phyloP scores from a whole-genome alignment of 2,888 invertebrate species.

The Xestia xanthographa region DNA sequence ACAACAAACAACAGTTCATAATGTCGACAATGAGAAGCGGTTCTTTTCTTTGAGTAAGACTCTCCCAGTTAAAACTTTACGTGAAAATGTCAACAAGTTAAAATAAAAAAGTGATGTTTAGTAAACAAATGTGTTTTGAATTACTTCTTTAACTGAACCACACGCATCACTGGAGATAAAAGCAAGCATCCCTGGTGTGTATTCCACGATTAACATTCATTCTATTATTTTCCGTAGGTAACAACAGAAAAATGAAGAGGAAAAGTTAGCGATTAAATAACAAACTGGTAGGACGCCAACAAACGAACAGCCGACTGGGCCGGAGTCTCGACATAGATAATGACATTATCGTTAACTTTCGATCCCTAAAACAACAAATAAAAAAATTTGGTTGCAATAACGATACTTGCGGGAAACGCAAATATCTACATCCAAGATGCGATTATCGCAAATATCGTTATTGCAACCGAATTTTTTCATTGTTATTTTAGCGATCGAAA shows the following conservation, averaged over 20 bases:
- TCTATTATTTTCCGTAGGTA: slow-evolving; percentile 10
- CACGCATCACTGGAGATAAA: background rate
- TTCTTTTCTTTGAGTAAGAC: background rate
- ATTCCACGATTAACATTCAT: slow-evolving; percentile 3
- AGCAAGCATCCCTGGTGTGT: background rate
- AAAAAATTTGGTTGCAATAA: too few relatives aligned
- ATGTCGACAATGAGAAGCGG: slow-evolving; percentile 8
- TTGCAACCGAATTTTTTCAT: too few relatives aligned
- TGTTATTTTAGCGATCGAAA: too few relatives aligned
- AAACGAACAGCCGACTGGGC: background rate
- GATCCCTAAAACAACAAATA: too few relatives aligned
- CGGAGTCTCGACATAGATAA: too few relatives aligned
- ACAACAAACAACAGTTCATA: slow-evolving; percentile 20
- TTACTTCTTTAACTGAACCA: background rate
- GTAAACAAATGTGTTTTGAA: background rate
- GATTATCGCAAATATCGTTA: too few relatives aligned
- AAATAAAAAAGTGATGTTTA: background rate
- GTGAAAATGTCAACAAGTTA: background rate
- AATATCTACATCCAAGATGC: too few relatives aligned
- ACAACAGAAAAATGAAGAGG: slow-evolving; percentile 5
- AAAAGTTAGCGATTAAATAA: slow-evolving; percentile 19
- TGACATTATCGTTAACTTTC: too few relatives aligned
- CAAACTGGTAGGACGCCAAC: slow-evolving; percentile 2
- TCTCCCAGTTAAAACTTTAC: background rate
- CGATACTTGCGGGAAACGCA: too few relatives aligned